These are phyloP conservation scores for Anser cygnoides DNA, from an alignment of 2,113 vertebrate species.

Conservation along the genomic window DNA sequence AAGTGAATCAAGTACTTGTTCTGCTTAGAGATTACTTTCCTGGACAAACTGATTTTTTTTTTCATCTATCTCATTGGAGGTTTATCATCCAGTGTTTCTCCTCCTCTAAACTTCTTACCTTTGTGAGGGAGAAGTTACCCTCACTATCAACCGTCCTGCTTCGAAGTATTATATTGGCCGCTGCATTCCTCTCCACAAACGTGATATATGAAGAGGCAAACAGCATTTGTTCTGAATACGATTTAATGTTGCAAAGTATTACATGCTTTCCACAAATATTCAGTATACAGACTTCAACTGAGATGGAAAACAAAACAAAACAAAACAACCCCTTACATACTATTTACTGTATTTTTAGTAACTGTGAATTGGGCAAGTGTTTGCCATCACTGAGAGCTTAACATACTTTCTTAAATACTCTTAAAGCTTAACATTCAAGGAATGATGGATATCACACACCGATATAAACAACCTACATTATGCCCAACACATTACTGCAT, in stretches of 20 bases:
- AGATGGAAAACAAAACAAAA: not conserved
- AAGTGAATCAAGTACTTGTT: not conserved
- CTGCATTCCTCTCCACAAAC: not conserved
- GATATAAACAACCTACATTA: not conserved
- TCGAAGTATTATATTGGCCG: not conserved
- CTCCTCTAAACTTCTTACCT: not conserved
- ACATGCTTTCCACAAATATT: not conserved
- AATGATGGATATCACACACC: not conserved
- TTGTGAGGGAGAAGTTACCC: not conserved
- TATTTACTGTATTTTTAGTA: not conserved
- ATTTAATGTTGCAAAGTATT: slow-evolving; percentile 36
- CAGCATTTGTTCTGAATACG: not conserved
- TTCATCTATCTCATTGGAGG: not conserved
- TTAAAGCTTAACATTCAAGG: not conserved
- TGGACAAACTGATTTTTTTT: too few species aligned
- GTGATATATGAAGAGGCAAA: not conserved
- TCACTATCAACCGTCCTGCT: not conserved
- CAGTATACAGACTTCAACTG: not conserved
- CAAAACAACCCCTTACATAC: not conserved
- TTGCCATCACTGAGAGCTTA: not conserved
- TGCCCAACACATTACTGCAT: not conserved
- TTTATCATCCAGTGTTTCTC: not conserved
- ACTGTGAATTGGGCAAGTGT: not conserved
- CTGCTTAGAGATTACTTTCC: not conserved
- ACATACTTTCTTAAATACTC: not conserved